Evolutionary conservation across 37 sponge, comb jelly and placozoan genomes (phyloP).

Genomic region (Lycopodina hypogea): DNA sequence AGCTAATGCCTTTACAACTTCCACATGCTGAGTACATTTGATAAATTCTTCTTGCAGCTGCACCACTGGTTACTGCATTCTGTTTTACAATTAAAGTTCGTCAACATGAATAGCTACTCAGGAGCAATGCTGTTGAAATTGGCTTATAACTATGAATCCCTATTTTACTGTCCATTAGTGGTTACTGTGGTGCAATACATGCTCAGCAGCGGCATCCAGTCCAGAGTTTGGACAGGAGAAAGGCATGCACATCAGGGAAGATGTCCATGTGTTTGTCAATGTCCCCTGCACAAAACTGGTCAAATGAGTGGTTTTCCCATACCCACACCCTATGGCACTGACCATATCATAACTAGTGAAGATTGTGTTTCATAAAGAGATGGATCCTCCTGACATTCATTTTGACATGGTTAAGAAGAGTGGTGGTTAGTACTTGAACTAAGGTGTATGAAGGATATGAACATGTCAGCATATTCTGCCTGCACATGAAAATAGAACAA

Average conservation of each 20-base stretch:
- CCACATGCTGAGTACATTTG: slow-evolving; percentile 5
- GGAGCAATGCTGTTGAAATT: too few species aligned
- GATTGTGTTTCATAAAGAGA: not conserved
- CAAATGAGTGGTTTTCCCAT: slow-evolving; percentile 1
- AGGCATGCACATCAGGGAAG: not conserved
- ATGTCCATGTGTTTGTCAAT: not conserved
- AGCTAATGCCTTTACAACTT: slow-evolving; percentile 1
- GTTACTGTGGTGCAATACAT: slow-evolving; percentile 1
- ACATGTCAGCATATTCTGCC: slow-evolving; percentile 2
- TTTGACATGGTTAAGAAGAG: not conserved
- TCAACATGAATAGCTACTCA: too few species aligned
- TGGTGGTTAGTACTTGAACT: not conserved
- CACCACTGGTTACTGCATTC: slow-evolving; percentile 1
- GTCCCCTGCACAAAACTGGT: slow-evolving; percentile 10
- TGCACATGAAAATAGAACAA: not conserved
- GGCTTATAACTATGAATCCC: not conserved
- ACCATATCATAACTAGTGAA: slow-evolving; percentile 5
- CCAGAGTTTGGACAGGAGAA: not conserved
- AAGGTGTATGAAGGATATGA: not conserved
- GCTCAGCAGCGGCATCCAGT: slow-evolving; percentile 5
- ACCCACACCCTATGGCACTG: not conserved
- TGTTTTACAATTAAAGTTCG: not conserved
- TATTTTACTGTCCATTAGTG: not conserved
- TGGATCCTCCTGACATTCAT: slow-evolving; percentile 5
- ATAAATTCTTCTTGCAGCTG: slow-evolving; percentile 10